A percentile compares a stretch with the other conserved stretches of the same genome.
phyloP scores from a whole-genome alignment of 2,113 vertebrate genomes.

The Urocolius indicus region DNA sequence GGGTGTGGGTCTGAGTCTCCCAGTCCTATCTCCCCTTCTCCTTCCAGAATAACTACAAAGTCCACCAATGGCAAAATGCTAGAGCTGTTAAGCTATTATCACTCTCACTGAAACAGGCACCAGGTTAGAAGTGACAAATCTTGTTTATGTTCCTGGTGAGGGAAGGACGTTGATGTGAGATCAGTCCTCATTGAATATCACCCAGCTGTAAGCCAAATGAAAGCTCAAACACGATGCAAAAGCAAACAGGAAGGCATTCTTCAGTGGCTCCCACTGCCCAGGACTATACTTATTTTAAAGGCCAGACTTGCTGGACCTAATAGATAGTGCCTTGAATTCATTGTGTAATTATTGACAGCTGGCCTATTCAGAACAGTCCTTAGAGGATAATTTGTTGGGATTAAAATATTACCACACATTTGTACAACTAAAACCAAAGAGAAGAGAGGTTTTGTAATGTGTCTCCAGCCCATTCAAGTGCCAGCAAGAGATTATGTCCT shows the following conservation, averaged over 20 bases:
- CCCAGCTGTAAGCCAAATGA: not conserved
- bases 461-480: not conserved
- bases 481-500: not conserved
- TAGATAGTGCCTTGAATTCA: constrained; percentile 11
- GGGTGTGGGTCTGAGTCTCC: not conserved
- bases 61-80: not conserved
- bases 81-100: not conserved
- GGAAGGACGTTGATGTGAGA: not conserved
- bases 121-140: not conserved
- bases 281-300: constrained; percentile 5
- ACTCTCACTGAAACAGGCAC: not conserved
- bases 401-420: not conserved
- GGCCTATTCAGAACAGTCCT: not conserved
- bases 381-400: not conserved
- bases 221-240: not conserved
- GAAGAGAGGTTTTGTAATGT: not conserved
- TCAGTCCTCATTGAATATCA: not conserved
- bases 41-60: not conserved
- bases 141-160: not conserved
- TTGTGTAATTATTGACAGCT: constrained; percentile 38
- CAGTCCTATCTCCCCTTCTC: not conserved
- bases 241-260: not conserved
- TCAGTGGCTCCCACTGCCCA: not conserved
- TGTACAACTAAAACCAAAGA: constrained; percentile 22
- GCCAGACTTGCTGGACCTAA: constrained; percentile 24